phyloP scores from a whole-genome alignment of 1,140 invertebrate genomes.

The Penaeus chinensis region DNA sequence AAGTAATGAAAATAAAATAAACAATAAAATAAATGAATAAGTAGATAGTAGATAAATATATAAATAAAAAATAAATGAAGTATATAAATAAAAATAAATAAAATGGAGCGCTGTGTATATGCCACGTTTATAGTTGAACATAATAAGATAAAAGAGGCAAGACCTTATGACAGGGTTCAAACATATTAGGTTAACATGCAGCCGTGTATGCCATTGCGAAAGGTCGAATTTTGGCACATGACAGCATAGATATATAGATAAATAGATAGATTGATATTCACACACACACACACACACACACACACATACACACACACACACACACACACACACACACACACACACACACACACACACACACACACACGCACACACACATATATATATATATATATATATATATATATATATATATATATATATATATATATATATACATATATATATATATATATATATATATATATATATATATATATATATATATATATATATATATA shows the following conservation, averaged over 20 bases:
- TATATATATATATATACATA: background rate
- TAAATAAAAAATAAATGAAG: background rate
- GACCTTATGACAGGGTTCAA: background rate
- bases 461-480: background rate
- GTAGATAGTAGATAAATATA: background rate
- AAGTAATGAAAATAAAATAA: background rate
- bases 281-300: background rate
- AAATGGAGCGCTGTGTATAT: too few relatives aligned
- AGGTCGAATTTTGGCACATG: background rate
- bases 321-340: background rate
- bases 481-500: conserved; percentile 12
- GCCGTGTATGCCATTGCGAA: too few relatives aligned
- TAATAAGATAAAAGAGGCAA: too few relatives aligned
- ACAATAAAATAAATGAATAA: background rate
- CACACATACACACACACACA: background rate
- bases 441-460: background rate
- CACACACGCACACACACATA: background rate
- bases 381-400: background rate
- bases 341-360: background rate
- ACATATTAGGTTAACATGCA: too few relatives aligned
- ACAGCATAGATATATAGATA: background rate
- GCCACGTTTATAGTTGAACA: too few relatives aligned
- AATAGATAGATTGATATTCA: background rate
- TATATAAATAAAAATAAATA: background rate
- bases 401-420: background rate